Evolutionary conservation across 2,888 invertebrate species (phyloP).

Genomic region (Macrosiphum euphorbiae): DNA sequence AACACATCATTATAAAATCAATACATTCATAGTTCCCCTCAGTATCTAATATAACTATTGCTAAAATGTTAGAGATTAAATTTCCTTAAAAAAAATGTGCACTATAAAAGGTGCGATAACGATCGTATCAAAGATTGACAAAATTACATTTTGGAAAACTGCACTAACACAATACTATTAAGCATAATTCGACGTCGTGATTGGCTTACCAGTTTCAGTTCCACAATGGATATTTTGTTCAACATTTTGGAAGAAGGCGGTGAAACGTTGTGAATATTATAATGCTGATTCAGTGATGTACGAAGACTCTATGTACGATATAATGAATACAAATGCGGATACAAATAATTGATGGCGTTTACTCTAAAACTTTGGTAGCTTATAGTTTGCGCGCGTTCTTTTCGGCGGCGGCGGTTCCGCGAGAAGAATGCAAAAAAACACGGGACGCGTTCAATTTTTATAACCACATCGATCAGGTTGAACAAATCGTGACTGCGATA

Average conservation of each 20-base stretch:
- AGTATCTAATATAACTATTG: too few relatives aligned
- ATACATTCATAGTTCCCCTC: too few relatives aligned
- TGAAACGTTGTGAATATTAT: neutral
- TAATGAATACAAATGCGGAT: neutral
- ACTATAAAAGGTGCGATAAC: too few relatives aligned
- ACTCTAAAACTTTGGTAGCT: neutral
- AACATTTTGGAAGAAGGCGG: neutral
- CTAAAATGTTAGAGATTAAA: too few relatives aligned
- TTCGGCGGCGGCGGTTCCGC: neutral
- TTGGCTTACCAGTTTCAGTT: conserved; percentile 32
- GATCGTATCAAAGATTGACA: too few relatives aligned
- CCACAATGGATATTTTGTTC: neutral
- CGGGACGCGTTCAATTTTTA: neutral
- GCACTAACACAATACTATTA: neutral
- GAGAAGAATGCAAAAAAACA: neutral
- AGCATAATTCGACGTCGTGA: neutral
- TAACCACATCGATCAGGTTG: neutral
- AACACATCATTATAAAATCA: too few relatives aligned
- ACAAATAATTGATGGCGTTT: neutral
- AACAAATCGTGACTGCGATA: neutral
- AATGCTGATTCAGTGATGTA: neutral
- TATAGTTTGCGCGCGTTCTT: neutral
- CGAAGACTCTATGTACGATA: neutral
- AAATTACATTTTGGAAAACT: neutral
- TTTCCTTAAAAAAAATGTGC: too few relatives aligned